Conservation (phyloP, 2,888 invertebrate genomes). For the Mythimna albipuncta region DNA sequence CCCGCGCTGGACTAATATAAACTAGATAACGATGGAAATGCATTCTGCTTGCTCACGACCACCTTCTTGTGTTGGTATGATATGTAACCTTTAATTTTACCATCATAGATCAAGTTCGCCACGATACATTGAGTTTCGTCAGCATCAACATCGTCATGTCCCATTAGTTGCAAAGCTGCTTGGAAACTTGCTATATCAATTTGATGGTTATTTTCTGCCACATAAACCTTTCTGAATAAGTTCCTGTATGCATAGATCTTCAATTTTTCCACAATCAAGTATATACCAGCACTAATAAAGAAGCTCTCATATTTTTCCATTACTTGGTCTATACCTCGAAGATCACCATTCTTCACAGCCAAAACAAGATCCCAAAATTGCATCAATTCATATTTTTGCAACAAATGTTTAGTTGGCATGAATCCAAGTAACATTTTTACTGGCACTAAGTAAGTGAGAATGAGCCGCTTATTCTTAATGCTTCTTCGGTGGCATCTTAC, state of each 20-base stretch:
- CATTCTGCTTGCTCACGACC: conserved; percentile 99
- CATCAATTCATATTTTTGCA: conserved; percentile 97
- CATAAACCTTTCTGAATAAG: conserved; percentile 97
- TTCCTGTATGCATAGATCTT: conserved; percentile 98
- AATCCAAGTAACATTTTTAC: conserved; percentile 99
- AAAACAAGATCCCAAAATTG: conserved; percentile 97
- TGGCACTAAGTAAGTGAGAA: conserved; percentile 98
- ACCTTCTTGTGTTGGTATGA: conserved; percentile 99
- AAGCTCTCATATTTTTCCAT: conserved; percentile 97
- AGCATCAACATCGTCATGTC: conserved; percentile 96
- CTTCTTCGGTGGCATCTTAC: conserved; percentile 96
- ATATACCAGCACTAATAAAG: conserved; percentile 99
- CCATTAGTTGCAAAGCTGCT: conserved; percentile 95
- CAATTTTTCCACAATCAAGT: conserved; percentile 98
- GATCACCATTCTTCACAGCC: conserved; percentile 97
- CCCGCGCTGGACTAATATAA: conserved; percentile 79
- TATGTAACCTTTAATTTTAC: conserved; percentile 99
- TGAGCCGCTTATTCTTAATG: conserved; percentile 96
- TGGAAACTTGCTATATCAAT: conserved; percentile 96
- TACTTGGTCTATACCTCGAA: conserved; percentile 95
- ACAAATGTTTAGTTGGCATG: conserved; percentile 95
- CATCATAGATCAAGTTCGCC: conserved; percentile 98
- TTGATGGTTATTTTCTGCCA: conserved; percentile 95
- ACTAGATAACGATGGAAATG: conserved; percentile 96
- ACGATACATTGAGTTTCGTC: conserved; percentile 99